Evolutionary conservation across 2,113 vertebrate species (phyloP).

Genomic region (Brachirus orientalis): DNA sequence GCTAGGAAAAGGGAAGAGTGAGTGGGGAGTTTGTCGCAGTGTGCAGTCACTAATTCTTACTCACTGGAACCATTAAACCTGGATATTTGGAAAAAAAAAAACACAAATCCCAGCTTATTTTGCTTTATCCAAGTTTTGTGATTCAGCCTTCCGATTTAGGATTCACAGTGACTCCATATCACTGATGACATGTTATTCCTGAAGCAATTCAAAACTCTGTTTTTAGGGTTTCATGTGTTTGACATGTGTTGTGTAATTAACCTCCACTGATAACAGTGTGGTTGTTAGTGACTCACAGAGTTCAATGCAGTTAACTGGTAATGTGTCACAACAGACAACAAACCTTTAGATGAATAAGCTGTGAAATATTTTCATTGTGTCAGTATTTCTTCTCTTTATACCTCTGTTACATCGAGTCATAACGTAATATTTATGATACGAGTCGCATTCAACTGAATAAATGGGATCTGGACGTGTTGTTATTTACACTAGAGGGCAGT

Average conservation of each 20-base stretch:
- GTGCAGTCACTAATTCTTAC: too few species aligned
- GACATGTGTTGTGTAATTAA: constrained; percentile 24
- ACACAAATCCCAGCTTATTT: too few species aligned
- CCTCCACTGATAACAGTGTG: too few species aligned
- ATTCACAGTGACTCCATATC: neutral
- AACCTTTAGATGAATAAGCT: neutral
- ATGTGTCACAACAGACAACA: neutral
- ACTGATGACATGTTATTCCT: constrained; percentile 41
- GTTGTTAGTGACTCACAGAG: neutral
- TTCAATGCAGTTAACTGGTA: neutral
- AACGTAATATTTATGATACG: neutral
- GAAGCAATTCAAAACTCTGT: constrained; percentile 54
- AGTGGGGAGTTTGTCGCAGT: too few species aligned
- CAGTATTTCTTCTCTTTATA: neutral
- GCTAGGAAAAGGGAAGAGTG: too few species aligned
- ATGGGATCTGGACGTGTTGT: constrained; percentile 31
- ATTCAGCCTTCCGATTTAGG: too few species aligned
- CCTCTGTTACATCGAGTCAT: neutral
- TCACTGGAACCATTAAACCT: too few species aligned
- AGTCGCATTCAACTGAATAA: constrained; percentile 44
- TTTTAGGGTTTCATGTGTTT: constrained; percentile 22
- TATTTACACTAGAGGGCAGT: constrained; percentile 67
- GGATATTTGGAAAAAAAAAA: too few species aligned
- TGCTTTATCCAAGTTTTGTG: too few species aligned
- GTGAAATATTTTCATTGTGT: constrained; percentile 1